Conservation (phyloP, 2,888 invertebrate genomes). For the Myathropa florea region DNA sequence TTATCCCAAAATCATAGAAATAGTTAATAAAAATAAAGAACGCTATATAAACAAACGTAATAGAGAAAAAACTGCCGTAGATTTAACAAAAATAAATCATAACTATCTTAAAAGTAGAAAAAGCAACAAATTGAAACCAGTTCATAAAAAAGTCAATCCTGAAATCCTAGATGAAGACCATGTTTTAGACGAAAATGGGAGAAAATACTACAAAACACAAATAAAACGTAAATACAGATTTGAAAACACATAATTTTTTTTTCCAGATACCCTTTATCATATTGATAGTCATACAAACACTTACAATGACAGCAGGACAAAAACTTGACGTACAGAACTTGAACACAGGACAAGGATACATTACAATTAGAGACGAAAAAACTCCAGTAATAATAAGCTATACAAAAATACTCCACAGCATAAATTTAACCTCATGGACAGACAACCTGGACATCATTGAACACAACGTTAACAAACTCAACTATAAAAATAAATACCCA, state of each 20-base stretch:
- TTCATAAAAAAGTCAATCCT: conserved; percentile 2
- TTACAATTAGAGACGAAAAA: conserved; percentile 18
- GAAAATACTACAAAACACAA: conserved; percentile 18
- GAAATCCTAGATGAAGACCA: too few species aligned
- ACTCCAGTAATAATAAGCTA: too few species aligned
- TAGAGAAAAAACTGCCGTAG: not conserved
- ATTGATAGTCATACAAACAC: not conserved
- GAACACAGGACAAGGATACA: not conserved
- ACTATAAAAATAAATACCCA: conserved; percentile 14
- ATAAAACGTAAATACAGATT: conserved; percentile 6
- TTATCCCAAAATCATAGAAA: conserved; percentile 7
- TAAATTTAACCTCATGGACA: too few species aligned
- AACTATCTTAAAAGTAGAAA: conserved; percentile 10
- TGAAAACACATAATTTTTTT: conserved; percentile 13
- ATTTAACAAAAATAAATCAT: conserved; percentile 1
- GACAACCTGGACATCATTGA: too few species aligned
- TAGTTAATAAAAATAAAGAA: conserved; percentile 11
- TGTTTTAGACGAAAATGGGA: not conserved
- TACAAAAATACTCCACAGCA: too few species aligned
- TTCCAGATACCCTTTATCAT: not conserved
- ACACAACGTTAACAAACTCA: conserved; percentile 8
- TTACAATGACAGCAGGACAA: not conserved
- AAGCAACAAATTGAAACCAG: conserved; percentile 13
- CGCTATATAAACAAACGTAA: conserved; percentile 13
- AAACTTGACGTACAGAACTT: conserved; percentile 11